These are phyloP conservation scores for Vulpes ferrilata DNA, from an alignment of 2,113 vertebrate genomes.

Conservation along the genomic window DNA sequence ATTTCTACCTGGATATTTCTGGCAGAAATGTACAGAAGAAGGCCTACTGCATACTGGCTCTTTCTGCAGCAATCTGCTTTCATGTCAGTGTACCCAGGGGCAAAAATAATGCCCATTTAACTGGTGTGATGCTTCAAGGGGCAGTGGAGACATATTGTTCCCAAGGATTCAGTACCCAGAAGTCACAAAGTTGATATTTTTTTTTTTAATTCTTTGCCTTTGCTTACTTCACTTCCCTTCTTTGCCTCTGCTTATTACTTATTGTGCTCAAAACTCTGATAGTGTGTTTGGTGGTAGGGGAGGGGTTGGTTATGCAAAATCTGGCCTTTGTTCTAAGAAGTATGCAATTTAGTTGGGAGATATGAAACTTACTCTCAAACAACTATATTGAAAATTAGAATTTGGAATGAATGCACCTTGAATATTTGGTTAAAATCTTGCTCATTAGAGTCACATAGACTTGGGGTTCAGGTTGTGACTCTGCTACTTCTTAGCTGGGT, in stretches of 20 bases:
- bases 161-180: not conserved
- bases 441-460: not conserved
- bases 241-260: not conserved
- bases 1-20: constrained; percentile 20
- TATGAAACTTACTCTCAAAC: not conserved
- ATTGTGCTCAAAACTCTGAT: not conserved
- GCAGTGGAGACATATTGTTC: not conserved
- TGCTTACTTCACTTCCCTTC: not conserved
- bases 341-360: not conserved
- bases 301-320: not conserved
- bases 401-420: not conserved
- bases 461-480: not conserved
- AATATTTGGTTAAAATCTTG: not conserved
- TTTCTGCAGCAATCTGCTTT: not conserved
- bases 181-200: not conserved
- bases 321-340: not conserved
- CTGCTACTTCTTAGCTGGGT: not conserved
- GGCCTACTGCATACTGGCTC: not conserved
- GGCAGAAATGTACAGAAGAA: not conserved
- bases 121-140: not conserved
- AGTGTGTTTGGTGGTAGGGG: not conserved
- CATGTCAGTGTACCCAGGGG: not conserved
- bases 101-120: not conserved
- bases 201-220: constrained; percentile 33
- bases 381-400: not conserved